Percentiles rank a stretch among this genome's conserved stretches.
phyloP scores from a whole-genome alignment of 1,140 invertebrate genomes.

The Stegodyphus mimosarum region DNA sequence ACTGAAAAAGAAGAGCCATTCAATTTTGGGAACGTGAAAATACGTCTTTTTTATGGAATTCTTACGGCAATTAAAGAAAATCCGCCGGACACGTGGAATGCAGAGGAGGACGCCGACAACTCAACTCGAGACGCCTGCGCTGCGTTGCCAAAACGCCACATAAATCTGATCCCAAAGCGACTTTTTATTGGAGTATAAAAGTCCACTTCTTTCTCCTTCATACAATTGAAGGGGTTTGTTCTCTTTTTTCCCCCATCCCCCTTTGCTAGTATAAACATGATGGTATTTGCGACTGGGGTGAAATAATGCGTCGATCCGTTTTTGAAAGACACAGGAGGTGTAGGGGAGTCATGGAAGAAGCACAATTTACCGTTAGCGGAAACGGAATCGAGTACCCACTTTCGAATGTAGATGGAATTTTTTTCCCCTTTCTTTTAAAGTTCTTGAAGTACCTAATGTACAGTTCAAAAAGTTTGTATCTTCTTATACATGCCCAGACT shows the following conservation, averaged over 20 bases:
- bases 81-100: slow-evolving; percentile 14
- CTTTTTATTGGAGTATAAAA: slow-evolving; percentile 55
- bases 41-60: slow-evolving; percentile 53
- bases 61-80: slow-evolving; percentile 56
- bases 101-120: slow-evolving; percentile 50
- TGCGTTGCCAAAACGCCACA: slow-evolving; percentile 51
- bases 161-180: slow-evolving; percentile 57
- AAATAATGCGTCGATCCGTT: slow-evolving; percentile 31
- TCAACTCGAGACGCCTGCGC: slow-evolving; percentile 29
- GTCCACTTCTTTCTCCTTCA: slow-evolving; percentile 1
- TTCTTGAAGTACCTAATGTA: no score
- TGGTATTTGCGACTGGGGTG: slow-evolving; percentile 44
- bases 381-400: background rate
- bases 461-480: no score
- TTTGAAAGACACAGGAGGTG: background rate
- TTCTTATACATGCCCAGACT: no score
- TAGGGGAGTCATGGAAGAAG: no score
- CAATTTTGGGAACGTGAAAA: slow-evolving; percentile 52
- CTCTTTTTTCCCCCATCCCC: background rate
- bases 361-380: no score
- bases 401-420: background rate
- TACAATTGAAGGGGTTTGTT: slow-evolving; percentile 1
- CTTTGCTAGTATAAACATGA: slow-evolving; percentile 27
- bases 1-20: slow-evolving; percentile 29
- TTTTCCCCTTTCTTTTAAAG: background rate